Base-by-base conservation (phyloP, 2,113 vertebrate genomes). In the Scartelaos histophorus region DNA sequence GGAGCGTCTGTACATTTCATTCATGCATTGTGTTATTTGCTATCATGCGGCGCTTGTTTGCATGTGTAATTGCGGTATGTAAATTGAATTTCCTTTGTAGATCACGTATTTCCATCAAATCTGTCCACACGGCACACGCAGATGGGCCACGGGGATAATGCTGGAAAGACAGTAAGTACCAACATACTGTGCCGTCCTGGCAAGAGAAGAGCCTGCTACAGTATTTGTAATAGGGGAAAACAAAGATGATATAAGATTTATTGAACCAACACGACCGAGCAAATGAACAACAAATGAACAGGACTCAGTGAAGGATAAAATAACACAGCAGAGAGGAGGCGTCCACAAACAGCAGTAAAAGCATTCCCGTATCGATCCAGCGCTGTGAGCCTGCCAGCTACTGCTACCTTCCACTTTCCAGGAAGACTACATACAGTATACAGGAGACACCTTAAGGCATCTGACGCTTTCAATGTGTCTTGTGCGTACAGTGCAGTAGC, bases 281-380 rank as follows among this genome's bases (percentile, higher is more conserved):
- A 90, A 90, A 90, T 90, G 84, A 91, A 91, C 79, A 90, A 89
- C 82, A 89, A 88, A 87, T 87, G 80, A 89, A 91, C 78, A 74
- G 86, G 80, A 85, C 85, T 75, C 81, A 86, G 77, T 80, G 75
- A 85, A 89, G 90, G 88, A 90, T 87, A 89, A 89, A 89, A 88
- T 90, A 90, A 92, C 87, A 88, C 76, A 79, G 87, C 75, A 82
- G 82, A 87, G 84, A 85, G 78, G 89, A 89, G 90, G 87, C 88
- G 77, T 88, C 82, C 85, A 87, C 82, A 84, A 89, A 87, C 84
- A 80, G 69, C 76, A 85, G 89, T 86, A 87, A 90, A 92, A 90
- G 83, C 88, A 85, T 78, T 71, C 74, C 73, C 67, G 75, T 91
- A 93, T 93, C 73, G 89, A 93, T 93, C 85, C 49, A 73, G 76